Conservation (phyloP, 2,888 invertebrate genomes). For the Lithodes maja region DNA sequence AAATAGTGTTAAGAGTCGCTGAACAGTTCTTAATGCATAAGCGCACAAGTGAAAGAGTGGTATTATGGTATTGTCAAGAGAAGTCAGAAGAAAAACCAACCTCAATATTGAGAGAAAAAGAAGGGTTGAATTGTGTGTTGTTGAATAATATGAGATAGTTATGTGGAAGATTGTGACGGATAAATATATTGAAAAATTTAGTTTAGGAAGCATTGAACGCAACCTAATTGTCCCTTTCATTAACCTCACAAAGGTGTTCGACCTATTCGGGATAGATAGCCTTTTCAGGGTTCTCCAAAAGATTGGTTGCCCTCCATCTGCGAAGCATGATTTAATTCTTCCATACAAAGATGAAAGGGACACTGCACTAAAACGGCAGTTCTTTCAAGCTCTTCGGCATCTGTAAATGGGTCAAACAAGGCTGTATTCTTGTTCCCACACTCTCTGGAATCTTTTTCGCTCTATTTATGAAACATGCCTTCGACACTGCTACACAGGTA, state of each 20-base stretch:
- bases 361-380: not conserved
- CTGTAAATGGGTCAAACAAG: slow-evolving; percentile 24
- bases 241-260: slow-evolving; percentile 41
- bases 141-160: no score
- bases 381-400: slow-evolving; percentile 4
- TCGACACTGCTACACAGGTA: not conserved
- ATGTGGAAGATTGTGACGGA: no score
- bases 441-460: slow-evolving; percentile 33
- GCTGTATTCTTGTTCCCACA: slow-evolving; percentile 36
- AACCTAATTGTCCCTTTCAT: slow-evolving; percentile 33
- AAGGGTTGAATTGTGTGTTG: no score
- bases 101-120: no score
- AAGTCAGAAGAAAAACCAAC: no score
- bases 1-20: no score
- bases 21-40: no score
- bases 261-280: slow-evolving; percentile 14
- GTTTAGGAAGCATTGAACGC: no score
- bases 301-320: slow-evolving; percentile 24
- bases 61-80: no score
- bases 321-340: not conserved
- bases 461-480: slow-evolving; percentile 16
- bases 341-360: slow-evolving; percentile 22
- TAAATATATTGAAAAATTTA: no score
- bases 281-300: slow-evolving; percentile 9
- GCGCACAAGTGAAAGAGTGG: no score